Percentiles rank a stretch among this genome's conserved stretches.
Evolutionary conservation across 2,797 vertebrate species (phyloP).

Genomic region (Pogonophryne albipinna): DNA sequence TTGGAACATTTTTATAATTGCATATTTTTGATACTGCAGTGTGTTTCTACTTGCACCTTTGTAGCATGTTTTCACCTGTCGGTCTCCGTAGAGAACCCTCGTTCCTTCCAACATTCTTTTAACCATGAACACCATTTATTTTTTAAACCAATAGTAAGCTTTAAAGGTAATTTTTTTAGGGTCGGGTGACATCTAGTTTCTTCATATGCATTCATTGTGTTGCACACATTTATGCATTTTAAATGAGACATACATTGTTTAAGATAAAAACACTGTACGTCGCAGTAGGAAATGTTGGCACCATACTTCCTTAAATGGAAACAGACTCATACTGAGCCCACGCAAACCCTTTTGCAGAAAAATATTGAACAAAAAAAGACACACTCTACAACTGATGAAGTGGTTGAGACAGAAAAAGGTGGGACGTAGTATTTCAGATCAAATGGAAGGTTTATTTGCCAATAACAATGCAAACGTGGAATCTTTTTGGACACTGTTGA

Average conservation of each 20-base stretch:
- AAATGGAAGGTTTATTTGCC: constrained; percentile 39
- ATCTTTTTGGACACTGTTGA: neutral
- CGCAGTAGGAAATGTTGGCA: constrained; percentile 7
- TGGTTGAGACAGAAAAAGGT: constrained; percentile 9
- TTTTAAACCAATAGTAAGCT: neutral
- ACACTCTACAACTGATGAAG: constrained; percentile 2
- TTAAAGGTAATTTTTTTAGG: neutral
- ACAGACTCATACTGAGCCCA: constrained; percentile 2
- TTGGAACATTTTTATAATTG: no score
- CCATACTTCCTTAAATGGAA: neutral
- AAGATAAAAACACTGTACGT: neutral
- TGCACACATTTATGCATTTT: neutral
- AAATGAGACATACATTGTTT: neutral
- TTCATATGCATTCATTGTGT: neutral
- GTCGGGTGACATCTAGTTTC: neutral
- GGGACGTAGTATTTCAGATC: constrained; percentile 1
- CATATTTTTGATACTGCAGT: no score
- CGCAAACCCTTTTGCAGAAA: neutral
- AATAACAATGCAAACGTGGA: neutral
- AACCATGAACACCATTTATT: neutral
- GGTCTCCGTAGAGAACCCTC: no score
- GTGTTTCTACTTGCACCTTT: no score
- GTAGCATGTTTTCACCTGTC: no score
- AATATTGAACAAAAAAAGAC: neutral
- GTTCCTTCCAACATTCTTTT: neutral